A percentile compares a stretch with the other conserved stretches of the same genome.
These are phyloP conservation scores for Xanthia togata DNA, from an alignment of 2,888 invertebrate genomes.

Conservation along the genomic window DNA sequence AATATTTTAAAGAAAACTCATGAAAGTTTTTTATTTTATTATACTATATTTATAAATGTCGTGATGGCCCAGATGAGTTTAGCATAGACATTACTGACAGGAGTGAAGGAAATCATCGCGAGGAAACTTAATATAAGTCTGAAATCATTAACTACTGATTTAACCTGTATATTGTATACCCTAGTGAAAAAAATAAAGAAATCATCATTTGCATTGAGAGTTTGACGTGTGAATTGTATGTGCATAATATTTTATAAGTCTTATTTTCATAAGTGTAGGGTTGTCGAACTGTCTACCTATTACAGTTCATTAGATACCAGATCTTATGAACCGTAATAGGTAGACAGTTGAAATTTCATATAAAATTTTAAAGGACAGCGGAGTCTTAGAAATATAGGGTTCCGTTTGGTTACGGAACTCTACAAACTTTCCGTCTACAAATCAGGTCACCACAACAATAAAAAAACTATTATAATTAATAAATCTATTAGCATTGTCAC, in stretches of 20 bases:
- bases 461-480: conserved; percentile 1
- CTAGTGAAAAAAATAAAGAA: conserved; percentile 22
- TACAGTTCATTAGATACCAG: no score
- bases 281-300: not conserved
- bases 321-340: no score
- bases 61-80: not conserved
- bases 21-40: not conserved
- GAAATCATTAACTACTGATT: not conserved
- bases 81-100: not conserved
- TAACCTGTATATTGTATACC: not conserved
- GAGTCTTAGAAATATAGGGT: no score
- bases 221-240: conserved; percentile 15
- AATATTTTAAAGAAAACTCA: conserved; percentile 6
- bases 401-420: no score
- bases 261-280: conserved; percentile 9
- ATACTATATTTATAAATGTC: not conserved
- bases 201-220: not conserved
- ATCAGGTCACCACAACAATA: conserved; percentile 4
- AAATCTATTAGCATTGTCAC: conserved; percentile 22
- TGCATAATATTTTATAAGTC: conserved; percentile 4
- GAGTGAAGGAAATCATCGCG: not conserved
- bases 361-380: no score
- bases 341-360: no score
- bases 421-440: not conserved
- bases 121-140: not conserved